A percentile compares a stretch with the other conserved stretches of the same genome.
Conservation (phyloP, 2,797 vertebrate genomes). For the Anniella stebbinsi region DNA sequence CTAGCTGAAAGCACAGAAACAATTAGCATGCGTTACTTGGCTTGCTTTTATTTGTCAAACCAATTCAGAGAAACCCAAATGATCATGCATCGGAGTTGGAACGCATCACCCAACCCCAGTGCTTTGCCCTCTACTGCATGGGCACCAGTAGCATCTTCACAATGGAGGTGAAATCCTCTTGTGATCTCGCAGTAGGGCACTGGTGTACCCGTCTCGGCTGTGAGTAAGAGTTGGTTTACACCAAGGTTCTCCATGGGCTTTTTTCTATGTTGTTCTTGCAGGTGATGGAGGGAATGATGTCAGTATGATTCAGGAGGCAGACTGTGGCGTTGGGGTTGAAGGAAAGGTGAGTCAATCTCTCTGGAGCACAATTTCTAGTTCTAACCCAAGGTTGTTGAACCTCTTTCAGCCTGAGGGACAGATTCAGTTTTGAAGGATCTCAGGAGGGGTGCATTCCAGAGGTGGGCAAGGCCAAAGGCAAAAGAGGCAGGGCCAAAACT, state of each 20-base stretch:
- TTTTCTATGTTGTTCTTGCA: conserved; percentile 70
- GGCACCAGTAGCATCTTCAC: background rate
- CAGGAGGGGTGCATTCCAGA: no score
- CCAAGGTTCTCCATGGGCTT: background rate
- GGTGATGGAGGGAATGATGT: conserved; percentile 99
- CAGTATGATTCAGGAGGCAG: conserved; percentile 99
- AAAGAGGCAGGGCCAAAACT: no score
- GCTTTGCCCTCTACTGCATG: background rate
- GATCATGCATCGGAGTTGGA: background rate
- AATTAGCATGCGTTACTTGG: background rate
- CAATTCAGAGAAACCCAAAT: background rate
- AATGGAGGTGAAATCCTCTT: background rate
- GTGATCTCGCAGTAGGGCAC: background rate
- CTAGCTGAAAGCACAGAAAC: background rate
- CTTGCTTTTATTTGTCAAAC: background rate
- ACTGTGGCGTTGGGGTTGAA: conserved; percentile 98
- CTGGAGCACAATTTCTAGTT: background rate
- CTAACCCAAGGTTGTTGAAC: background rate
- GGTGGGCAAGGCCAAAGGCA: no score
- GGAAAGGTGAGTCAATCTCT: conserved; percentile 90
- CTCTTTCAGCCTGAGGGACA: no score
- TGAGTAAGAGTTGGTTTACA: background rate
- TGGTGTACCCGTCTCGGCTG: background rate
- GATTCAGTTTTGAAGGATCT: no score
- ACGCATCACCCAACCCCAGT: background rate